Evolutionary conservation across 2,797 vertebrate species (phyloP).

Genomic region (Myotis myotis): DNA sequence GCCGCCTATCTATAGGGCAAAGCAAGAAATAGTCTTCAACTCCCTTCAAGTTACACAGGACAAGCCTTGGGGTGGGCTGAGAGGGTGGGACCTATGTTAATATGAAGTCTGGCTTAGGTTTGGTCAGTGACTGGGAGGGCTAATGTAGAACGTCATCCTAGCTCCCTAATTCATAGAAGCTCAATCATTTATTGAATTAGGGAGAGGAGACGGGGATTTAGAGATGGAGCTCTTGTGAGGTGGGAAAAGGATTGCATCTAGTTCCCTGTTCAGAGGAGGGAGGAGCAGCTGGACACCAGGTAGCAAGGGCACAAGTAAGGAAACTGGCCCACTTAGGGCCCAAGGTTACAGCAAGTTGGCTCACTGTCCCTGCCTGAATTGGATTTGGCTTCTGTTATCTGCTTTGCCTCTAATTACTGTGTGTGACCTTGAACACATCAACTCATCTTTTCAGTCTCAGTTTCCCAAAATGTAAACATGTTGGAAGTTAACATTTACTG

Average conservation of each 20-base stretch:
- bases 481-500: not conserved
- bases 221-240: not conserved
- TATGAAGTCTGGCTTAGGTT: not conserved
- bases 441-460: not conserved
- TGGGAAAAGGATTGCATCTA: not conserved
- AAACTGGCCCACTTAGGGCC: not conserved
- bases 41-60: not conserved
- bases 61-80: not conserved
- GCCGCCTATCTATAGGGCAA: not conserved
- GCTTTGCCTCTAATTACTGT: not conserved
- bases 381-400: not conserved
- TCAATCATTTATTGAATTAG: not conserved
- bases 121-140: not conserved
- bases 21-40: not conserved
- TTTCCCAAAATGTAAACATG: not conserved
- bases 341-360: not conserved
- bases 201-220: not conserved
- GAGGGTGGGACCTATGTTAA: not conserved
- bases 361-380: not conserved
- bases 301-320: not conserved
- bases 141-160: not conserved
- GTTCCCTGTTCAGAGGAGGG: not conserved
- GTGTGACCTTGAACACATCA: not conserved
- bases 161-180: not conserved
- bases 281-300: not conserved